Base-by-base conservation (phyloP, 2,113 vertebrate genomes). In the Neogobius melanostomus region DNA sequence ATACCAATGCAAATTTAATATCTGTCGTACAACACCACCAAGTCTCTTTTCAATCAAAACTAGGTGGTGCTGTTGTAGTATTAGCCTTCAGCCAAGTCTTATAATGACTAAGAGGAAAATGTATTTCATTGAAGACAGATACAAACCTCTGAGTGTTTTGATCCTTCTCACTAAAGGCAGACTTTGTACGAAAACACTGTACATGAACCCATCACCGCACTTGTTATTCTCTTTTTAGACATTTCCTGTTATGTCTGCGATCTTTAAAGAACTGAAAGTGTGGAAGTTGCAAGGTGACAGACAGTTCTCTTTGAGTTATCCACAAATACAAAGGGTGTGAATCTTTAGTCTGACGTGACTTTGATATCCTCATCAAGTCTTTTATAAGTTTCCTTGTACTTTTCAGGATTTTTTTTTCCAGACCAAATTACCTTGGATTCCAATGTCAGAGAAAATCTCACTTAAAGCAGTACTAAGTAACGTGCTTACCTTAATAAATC, bases 161-260 rank as follows among this genome's bases (percentile, higher is more conserved):
- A 21, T n/a, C 53, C 49, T 64, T 43, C 49, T 73, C 78, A 17
- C 43, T 72, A 65, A 68, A 51, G 66, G 77, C 28, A 54, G 71
- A 47, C 48, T 68, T 71, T 79, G 59, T 71, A 54, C 64, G 5
- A 52, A 63, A 72, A 73, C 75, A 77, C 36, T 64, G 63, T 11
- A 60, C 11, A 14, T 53, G 53, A 72, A 78, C 72, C 74, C 69
- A 72, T 68, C 72, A 64, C 56, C 42, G 54, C 48, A 11, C 8
- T 72, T n/a, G n/a, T n/a, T n/a, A n/a, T n/a, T n/a, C n/a, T n/a
- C n/a, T n/a, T n/a, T n/a, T n/a, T 61, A 45, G 49, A 36, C 21
- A 21, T 60, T 48, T 16, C 46, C n/a, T 52, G 17, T 56, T 68
- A 45, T 47, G 11, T 5, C 57, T 28, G 59, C 10, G 61, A 43